Evolutionary conservation across 2,797 vertebrate species (phyloP), one percentile per base, ranked within the genome.

Genomic region (Gallirallus australis): DNA sequence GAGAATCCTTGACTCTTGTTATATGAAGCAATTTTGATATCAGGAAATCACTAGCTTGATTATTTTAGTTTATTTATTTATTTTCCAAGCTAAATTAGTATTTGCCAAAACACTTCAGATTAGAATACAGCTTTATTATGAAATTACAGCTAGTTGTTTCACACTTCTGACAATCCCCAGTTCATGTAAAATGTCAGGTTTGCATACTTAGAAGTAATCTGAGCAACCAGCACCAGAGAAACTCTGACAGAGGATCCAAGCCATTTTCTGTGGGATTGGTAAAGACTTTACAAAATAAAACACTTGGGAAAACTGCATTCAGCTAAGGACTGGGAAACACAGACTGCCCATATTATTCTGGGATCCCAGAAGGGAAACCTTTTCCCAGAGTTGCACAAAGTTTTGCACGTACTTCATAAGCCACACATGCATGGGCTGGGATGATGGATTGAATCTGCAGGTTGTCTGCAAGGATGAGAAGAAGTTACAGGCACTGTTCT

Each of bases 1-100:
- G 82, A 82, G 96, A 94, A 96, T 86, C 80, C 85, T 93, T 96
- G 87, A 78, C 84, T 89, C 57, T 70, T 95, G 88, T 97, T 96
- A 91, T n/a, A 89, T 2, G 84, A 97, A 97, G 90, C 81, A 84
- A 97, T 96, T 95, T 87, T 79, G 35, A 33, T 70, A 80, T 89
- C 82, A 95, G 95, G 65, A 96, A 96, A 96, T 96, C 76, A 89
- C 75, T 59, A 53, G 80, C 76, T 90, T 87, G 70, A 96, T 91
- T 92, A 92, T 93, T 93, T 97, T 77, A 90, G 60, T 70, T 92
- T 90, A 61, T 93, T 92, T 93, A 64, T 94, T 88, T 93, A 78
- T 81, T 94, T 94, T 86, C 25, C 72, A 45, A 86, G 71, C 57
- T 50, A 83, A 88, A 91, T 91, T 89, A 92, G 33, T 71, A 71